Evolutionary conservation across 1,140 invertebrate species (phyloP), one percentile per base, ranked within the genome.

Genomic region (Paracyclopina nana): DNA sequence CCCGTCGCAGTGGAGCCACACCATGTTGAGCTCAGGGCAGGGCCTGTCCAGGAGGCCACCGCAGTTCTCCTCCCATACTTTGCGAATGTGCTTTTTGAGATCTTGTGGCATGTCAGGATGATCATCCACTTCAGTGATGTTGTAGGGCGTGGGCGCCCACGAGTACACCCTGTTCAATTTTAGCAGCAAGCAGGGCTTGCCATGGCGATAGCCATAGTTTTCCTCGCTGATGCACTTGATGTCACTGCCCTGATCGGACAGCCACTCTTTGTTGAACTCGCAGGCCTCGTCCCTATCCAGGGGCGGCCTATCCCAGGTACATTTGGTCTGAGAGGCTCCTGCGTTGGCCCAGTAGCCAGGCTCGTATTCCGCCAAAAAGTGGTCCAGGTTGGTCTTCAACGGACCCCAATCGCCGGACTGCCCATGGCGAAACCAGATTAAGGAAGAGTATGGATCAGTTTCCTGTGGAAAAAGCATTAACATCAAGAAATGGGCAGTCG

Each of bases 111-210:
- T 82, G 4, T 72, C 67, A 34, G 80, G 79, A 54, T 81, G 64
- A 46, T 70, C 68, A 40, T 76, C 50, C 18, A 54, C 38, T 25
- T 28, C 71, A n/a, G 76, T 73, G 57, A 73, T 72, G 64, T 82
- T 82, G 65, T 77, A 81, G 48, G 55, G 52, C 20, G 73, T 62
- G 18, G 82, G 82, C 27, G 64, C 58, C 82, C 82, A 87, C 57
- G 77, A 78, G 63, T 75, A 85, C 58, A 85, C 84, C 79, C 83
- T 82, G 58, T 85, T 85, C 31, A 86, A 67, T 61, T 85, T 86
- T 50, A 85, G 70, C 65, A 83, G 77, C 59, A 85, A 74, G 60
- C 81, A 85, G 9, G 82, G 82, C n/a, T 77, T 73, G 16, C 74
- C 78, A 56, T 74, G 69, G 18, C 68, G 64, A 59, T 76, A 91